A percentile compares a stretch with the other conserved stretches of the same genome.
phyloP scores from a whole-genome alignment of 2,113 vertebrate genomes.

The Chascanopsetta lugubris region DNA sequence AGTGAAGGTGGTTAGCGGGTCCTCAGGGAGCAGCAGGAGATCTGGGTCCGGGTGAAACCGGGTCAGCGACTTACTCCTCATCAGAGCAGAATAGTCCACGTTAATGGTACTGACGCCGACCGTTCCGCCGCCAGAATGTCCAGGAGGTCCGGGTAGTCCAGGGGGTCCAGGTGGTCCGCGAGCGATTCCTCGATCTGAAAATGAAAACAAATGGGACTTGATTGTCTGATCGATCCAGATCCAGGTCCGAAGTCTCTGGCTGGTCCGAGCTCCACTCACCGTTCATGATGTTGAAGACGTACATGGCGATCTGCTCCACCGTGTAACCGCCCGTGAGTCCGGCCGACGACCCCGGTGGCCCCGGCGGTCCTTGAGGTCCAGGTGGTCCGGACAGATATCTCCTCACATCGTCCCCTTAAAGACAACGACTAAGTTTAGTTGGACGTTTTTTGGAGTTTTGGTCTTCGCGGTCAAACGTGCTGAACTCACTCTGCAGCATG shows the following conservation, averaged over 20 bases:
- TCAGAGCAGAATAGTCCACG: constrained; percentile 66
- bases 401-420: constrained; percentile 88
- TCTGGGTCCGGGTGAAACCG: not conserved
- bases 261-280: constrained; percentile 72
- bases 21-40: no score
- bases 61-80: constrained; percentile 57
- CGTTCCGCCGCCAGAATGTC: constrained; percentile 29
- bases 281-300: constrained; percentile 87
- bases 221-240: not conserved
- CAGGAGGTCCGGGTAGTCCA: constrained; percentile 73
- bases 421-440: constrained; percentile 13
- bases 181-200: constrained; percentile 80
- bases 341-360: constrained; percentile 68
- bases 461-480: not conserved
- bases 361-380: constrained; percentile 57
- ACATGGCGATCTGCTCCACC: constrained; percentile 85
- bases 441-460: not conserved
- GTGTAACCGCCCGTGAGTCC: constrained; percentile 71
- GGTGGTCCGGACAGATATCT: constrained; percentile 85
- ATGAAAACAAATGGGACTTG: not conserved
- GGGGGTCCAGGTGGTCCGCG: constrained; percentile 85
- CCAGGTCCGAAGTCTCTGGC: not conserved
- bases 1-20: not conserved
- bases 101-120: constrained; percentile 26
- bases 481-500: constrained; percentile 83